Conservation (phyloP, 2,113 vertebrate genomes). For the Odocoileus virginianus region DNA sequence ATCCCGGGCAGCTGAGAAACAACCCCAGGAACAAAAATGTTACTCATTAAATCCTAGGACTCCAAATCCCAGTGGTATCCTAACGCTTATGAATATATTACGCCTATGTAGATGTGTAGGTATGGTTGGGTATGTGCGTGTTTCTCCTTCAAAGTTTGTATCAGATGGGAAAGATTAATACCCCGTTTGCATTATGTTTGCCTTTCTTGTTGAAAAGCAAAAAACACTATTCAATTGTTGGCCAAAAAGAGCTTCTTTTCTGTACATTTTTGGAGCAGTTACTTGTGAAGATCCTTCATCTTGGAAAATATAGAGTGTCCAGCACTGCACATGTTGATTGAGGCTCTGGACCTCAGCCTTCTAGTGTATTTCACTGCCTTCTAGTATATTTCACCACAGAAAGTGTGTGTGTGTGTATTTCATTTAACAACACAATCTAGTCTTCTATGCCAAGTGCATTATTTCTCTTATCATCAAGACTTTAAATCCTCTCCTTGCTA, state of each 20-base stretch:
- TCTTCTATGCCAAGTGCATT: not conserved
- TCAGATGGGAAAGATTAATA: not conserved
- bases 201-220: not conserved
- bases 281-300: not conserved
- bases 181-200: not conserved
- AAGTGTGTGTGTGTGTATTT: not conserved
- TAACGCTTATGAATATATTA: not conserved
- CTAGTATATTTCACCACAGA: not conserved
- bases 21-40: not conserved
- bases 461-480: not conserved
- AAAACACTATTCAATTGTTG: not conserved
- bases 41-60: not conserved
- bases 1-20: constrained; percentile 38
- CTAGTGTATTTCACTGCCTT: not conserved
- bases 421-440: not conserved
- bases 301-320: not conserved
- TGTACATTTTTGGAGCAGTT: not conserved
- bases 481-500: not conserved
- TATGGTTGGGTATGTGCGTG: not conserved
- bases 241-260: not conserved
- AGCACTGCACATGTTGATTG: not conserved
- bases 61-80: too few relatives aligned
- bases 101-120: not conserved
- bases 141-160: not conserved
- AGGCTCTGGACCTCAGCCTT: not conserved